Evolutionary conservation across 2,888 invertebrate species (phyloP).

Genomic region (Zele albiditarsus): DNA sequence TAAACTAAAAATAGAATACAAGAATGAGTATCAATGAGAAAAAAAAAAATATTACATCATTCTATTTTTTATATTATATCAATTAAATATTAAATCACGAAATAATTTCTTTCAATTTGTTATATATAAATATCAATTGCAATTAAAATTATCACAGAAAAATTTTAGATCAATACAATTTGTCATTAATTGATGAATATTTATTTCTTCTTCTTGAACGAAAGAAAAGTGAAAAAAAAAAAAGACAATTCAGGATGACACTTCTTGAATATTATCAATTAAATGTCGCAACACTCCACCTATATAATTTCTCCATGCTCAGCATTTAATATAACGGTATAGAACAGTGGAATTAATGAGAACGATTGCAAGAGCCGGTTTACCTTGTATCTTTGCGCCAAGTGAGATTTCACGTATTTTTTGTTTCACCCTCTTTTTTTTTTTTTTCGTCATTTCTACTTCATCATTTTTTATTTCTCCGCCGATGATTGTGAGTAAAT

Average conservation of each 20-base stretch:
- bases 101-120: too few species aligned
- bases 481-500: not conserved
- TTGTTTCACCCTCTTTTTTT: too few species aligned
- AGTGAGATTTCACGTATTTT: slow-evolving; percentile 4
- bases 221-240: not conserved
- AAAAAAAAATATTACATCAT: not conserved
- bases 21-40: not conserved
- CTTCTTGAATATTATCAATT: not conserved
- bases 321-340: slow-evolving; percentile 12
- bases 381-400: not conserved
- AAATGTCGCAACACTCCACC: not conserved
- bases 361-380: slow-evolving; percentile 9
- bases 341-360: slow-evolving; percentile 11
- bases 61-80: not conserved
- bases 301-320: not conserved
- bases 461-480: not conserved
- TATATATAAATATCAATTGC: too few species aligned
- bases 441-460: not conserved
- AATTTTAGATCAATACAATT: too few species aligned
- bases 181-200: not conserved
- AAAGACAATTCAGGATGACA: not conserved
- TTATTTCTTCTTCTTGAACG: not conserved
- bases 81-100: not conserved
- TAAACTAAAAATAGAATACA: slow-evolving; percentile 15
- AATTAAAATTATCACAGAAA: too few species aligned